Conservation (phyloP, 2,888 invertebrate species). For the Scrobipalpa atriplicella region DNA sequence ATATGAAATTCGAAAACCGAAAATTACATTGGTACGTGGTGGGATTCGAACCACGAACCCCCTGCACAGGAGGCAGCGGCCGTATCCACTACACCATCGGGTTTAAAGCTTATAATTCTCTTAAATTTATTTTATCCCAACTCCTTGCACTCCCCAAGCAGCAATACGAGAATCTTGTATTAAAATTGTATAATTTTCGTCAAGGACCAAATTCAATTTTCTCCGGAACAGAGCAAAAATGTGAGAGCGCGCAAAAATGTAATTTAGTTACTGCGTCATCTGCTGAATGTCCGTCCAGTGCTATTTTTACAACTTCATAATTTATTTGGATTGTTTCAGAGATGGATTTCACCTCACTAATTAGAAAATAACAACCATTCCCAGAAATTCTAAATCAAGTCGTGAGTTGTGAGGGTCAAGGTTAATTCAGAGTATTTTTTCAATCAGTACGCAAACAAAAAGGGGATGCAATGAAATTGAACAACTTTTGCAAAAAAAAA, state of each 20-base stretch:
- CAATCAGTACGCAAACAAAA: too few species aligned
- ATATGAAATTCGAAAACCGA: too few species aligned
- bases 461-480: too few species aligned
- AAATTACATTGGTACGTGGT: too few species aligned
- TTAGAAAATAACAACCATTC: background rate
- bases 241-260: slow-evolving; percentile 35
- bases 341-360: too few species aligned
- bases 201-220: slow-evolving; percentile 40
- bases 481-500: too few species aligned
- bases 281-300: slow-evolving; percentile 25
- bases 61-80: too few species aligned
- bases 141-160: background rate
- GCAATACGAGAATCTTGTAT: background rate
- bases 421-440: too few species aligned
- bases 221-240: slow-evolving; percentile 30
- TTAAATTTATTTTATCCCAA: background rate
- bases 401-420: too few species aligned
- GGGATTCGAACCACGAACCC: too few species aligned
- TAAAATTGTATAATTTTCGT: slow-evolving; percentile 34
- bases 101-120: too few species aligned
- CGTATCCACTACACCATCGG: too few species aligned
- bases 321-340: slow-evolving; percentile 2
- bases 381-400: background rate
- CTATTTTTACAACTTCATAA: slow-evolving; percentile 11
- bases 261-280: slow-evolving; percentile 38